phyloP scores from a whole-genome alignment of 2,113 vertebrate genomes.

The Falcunculus frontatus region DNA sequence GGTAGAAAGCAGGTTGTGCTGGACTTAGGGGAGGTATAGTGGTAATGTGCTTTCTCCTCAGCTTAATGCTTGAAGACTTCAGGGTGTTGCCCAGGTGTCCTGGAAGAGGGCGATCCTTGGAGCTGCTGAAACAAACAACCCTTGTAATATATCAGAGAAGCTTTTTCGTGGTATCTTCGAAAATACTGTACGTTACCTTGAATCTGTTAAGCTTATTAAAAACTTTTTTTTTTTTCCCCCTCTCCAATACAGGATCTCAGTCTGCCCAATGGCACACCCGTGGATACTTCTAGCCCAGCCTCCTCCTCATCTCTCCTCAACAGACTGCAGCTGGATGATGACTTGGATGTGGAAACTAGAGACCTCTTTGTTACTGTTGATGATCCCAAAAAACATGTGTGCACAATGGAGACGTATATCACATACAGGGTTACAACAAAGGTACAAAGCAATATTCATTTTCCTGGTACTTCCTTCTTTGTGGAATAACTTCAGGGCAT shows the following conservation, averaged over 20 bases:
- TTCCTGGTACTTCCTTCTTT: background rate
- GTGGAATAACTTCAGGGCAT: background rate
- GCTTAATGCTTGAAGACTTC: background rate
- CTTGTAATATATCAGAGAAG: background rate
- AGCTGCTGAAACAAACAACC: background rate
- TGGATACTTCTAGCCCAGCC: conserved; percentile 88
- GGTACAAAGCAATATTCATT: conserved; percentile 63
- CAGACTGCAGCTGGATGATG: conserved; percentile 90
- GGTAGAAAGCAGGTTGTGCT: background rate
- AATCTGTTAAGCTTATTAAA: background rate
- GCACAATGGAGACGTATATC: conserved; percentile 98
- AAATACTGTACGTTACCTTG: background rate
- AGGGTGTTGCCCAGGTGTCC: background rate
- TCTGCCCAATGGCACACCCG: conserved; percentile 89
- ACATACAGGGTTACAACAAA: conserved; percentile 95
- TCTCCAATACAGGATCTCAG: conserved; percentile 78
- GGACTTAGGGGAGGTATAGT: background rate
- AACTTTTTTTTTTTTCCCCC: background rate
- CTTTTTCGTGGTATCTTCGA: background rate
- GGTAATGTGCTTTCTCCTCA: background rate
- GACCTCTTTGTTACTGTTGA: conserved; percentile 97
- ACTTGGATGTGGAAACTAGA: conserved; percentile 86
- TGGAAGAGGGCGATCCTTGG: background rate
- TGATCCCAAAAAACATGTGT: conserved; percentile 96
- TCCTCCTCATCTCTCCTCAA: conserved; percentile 90